Evolutionary conservation across 2,113 vertebrate species (phyloP), one percentile per base, ranked within the genome.

Genomic region (Echinops telfairi): DNA sequence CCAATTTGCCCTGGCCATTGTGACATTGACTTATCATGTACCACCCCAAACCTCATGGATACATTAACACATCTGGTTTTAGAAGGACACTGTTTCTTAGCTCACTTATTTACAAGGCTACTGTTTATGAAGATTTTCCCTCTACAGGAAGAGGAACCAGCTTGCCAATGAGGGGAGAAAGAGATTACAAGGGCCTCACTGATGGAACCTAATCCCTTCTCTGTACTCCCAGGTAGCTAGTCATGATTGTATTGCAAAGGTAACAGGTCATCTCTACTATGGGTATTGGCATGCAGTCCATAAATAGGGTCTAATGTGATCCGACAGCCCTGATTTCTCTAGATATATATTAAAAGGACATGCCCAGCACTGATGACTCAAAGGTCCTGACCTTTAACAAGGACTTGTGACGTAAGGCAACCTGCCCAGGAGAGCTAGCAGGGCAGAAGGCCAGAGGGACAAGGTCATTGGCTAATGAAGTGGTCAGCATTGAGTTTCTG

Each of bases 401-500:
- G 98, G 98, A 97, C 95, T 95, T 87, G 95, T 95, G 97, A 98
- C 98, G 94, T 94, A 98, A 98, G 98, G 98, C 98, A 98, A 97
- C 96, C 97, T 98, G 98, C 98, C 98, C 98, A 96, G 96, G 95
- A 98, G 97, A 98, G 97, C 98, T 96, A 97, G 97, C 82, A 83
- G 97, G 98, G 96, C 98, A 97, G 98, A 96, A 98, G 97, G 97
- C 98, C 98, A 98, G 97, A 98, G 98, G 98, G 97, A 98, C 98
- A 95, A 98, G 97, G 98, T 98, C 98, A 97, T 97, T 91, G 96
- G 96, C 98, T 99, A 99, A 99, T 99, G 98, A 99, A 99, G 99
- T 99, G 98, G 98, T 98, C 98, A 98, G 98, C 99, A 99, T 99
- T 98, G 99, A 98, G 98, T 99, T 99, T 99, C 99, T 99, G 99